Percentiles rank a stretch among this genome's conserved stretches.
Evolutionary conservation across 2,888 invertebrate species (phyloP).

Genomic region (Xanthostigma xanthostigma): DNA sequence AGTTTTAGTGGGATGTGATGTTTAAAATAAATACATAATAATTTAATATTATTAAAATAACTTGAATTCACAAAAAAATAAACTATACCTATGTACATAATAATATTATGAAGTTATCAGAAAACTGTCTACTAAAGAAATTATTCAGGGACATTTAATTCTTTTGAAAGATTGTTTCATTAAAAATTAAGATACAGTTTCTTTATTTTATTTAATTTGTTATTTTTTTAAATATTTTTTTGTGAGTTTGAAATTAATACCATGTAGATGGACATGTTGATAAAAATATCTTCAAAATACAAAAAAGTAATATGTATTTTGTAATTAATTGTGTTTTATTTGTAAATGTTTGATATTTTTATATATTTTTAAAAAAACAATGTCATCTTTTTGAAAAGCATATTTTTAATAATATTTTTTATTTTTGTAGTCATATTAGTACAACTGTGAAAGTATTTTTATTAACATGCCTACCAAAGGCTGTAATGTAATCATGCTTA

Average conservation of each 20-base stretch:
- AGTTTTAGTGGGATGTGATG: conserved; percentile 31
- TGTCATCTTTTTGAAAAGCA: background rate
- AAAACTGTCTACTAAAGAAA: background rate
- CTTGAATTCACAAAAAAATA: background rate
- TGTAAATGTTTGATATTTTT: background rate
- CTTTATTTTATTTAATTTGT: background rate
- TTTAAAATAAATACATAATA: conserved; percentile 20
- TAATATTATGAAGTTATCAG: background rate
- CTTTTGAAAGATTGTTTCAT: background rate
- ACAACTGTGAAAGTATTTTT: conserved; percentile 6
- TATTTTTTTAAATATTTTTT: background rate
- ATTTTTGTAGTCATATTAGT: conserved; percentile 2
- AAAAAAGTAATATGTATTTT: background rate
- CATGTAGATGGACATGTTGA: no score
- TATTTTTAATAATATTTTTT: background rate
- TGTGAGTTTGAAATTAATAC: background rate
- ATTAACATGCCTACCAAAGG: conserved; percentile 23
- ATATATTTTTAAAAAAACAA: background rate
- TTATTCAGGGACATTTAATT: background rate
- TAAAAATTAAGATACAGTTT: background rate
- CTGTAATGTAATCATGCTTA: conserved; percentile 31
- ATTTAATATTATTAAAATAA: background rate
- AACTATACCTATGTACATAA: background rate
- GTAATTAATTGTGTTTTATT: background rate
- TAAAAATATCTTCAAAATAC: background rate